Evolutionary conservation across 2,888 invertebrate species (phyloP).

Genomic region (Panzeria rudis): DNA sequence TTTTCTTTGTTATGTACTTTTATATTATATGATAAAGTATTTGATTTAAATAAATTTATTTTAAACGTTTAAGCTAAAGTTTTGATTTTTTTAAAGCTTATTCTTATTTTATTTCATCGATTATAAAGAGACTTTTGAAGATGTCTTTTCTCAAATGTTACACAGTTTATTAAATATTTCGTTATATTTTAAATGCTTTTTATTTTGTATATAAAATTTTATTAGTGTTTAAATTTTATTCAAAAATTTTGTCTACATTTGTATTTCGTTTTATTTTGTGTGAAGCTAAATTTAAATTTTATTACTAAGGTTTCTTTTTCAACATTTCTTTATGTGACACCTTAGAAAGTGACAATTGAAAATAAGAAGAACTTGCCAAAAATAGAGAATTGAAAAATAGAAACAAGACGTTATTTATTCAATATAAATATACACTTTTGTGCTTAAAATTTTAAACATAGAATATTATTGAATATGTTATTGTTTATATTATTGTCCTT

Average conservation of each 20-base stretch:
- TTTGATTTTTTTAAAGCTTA: not conserved
- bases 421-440: too few species aligned
- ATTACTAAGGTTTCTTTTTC: slow-evolving; percentile 70
- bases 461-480: too few species aligned
- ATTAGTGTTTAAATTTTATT: slow-evolving; percentile 38
- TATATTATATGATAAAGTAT: slow-evolving; percentile 1
- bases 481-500: too few species aligned
- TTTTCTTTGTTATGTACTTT: slow-evolving; percentile 11
- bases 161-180: slow-evolving; percentile 18
- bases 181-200: slow-evolving; percentile 52
- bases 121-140: too few species aligned
- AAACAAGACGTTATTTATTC: not conserved
- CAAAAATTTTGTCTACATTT: slow-evolving; percentile 28
- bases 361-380: slow-evolving; percentile 5
- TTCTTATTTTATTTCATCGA: slow-evolving; percentile 25
- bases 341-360: slow-evolving; percentile 50
- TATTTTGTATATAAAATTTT: slow-evolving; percentile 15
- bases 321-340: slow-evolving; percentile 54
- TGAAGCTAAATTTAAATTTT: slow-evolving; percentile 60
- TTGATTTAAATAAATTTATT: slow-evolving; percentile 36
- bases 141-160: slow-evolving; percentile 23
- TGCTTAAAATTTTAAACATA: too few species aligned
- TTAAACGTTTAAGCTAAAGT: slow-evolving; percentile 52
- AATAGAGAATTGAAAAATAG: not conserved
- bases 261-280: slow-evolving; percentile 56